Evolutionary conservation across 1,140 invertebrate genomes (phyloP).

Genomic region (Antheraea pernyi): DNA sequence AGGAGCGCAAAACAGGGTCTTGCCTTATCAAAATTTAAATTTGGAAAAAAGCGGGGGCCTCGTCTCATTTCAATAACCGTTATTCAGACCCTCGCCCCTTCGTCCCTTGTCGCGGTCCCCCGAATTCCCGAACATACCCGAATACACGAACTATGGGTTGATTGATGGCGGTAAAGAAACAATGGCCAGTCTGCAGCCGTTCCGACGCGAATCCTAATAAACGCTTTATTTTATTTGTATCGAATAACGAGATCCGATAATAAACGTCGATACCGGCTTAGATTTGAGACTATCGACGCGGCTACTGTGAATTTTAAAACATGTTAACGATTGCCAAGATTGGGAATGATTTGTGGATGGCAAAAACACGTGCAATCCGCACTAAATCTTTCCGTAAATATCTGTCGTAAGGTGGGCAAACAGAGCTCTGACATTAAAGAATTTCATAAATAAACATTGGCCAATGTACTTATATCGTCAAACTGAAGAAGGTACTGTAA

Average conservation of each 20-base stretch:
- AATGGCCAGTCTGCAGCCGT: slow-evolving; percentile 62
- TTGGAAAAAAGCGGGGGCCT: slow-evolving; percentile 71
- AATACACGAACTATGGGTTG: slow-evolving; percentile 52
- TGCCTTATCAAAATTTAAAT: slow-evolving; percentile 79
- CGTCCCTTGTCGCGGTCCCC: slow-evolving; percentile 26
- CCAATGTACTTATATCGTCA: background rate
- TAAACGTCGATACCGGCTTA: slow-evolving; percentile 68
- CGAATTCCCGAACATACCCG: slow-evolving; percentile 23
- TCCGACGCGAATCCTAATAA: slow-evolving; percentile 76
- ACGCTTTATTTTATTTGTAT: slow-evolving; percentile 75
- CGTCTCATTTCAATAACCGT: slow-evolving; percentile 78
- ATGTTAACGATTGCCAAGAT: slow-evolving; percentile 24
- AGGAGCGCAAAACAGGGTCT: slow-evolving; percentile 67
- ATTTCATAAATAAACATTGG: background rate
- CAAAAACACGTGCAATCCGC: background rate
- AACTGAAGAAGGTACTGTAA: background rate
- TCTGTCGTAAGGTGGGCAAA: background rate
- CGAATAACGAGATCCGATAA: slow-evolving; percentile 67
- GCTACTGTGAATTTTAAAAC: slow-evolving; percentile 51
- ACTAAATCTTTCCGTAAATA: slow-evolving; percentile 2
- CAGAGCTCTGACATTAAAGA: background rate
- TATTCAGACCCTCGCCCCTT: slow-evolving; percentile 49
- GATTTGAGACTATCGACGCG: slow-evolving; percentile 55
- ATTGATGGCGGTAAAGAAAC: slow-evolving; percentile 73
- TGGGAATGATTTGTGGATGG: slow-evolving; percentile 2